Evolutionary conservation across 1,140 invertebrate species (phyloP).

Genomic region (Globodera ellingtonae): DNA sequence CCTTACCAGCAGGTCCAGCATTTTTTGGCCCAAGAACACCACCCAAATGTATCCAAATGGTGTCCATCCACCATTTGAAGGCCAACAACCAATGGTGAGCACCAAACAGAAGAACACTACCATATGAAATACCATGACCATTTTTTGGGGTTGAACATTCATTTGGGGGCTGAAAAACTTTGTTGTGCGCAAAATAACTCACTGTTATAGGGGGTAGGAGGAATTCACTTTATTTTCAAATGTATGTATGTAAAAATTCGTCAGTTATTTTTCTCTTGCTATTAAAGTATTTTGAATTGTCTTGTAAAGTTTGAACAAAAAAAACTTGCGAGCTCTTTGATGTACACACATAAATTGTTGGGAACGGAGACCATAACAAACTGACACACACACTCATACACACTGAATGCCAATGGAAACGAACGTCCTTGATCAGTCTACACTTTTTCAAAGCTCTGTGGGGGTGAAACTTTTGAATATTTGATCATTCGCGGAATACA

Average conservation of each 20-base stretch:
- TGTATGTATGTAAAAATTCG: too few species aligned
- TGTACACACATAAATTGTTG: background rate
- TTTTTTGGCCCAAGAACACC: background rate
- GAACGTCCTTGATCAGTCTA: background rate
- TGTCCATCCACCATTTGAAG: constrained; percentile 4
- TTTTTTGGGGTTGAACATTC: background rate
- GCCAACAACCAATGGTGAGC: constrained; percentile 3
- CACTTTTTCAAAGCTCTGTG: too few species aligned
- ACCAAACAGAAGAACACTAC: constrained; percentile 5
- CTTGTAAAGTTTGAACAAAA: background rate
- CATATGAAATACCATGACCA: background rate
- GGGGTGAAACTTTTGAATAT: too few species aligned
- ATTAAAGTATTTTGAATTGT: too few species aligned
- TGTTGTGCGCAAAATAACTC: background rate
- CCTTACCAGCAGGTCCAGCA: constrained; percentile 2
- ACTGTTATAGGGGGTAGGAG: background rate
- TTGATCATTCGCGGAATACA: too few species aligned
- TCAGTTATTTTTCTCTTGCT: too few species aligned
- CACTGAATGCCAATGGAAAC: background rate
- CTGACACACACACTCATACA: background rate
- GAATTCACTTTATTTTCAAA: too few species aligned
- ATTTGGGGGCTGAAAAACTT: background rate
- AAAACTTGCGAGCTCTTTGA: constrained; percentile 1
- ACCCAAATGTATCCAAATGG: constrained; percentile 4
- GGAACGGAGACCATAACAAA: background rate